Percentiles rank a stretch among this genome's conserved stretches.
Conservation (phyloP, 2,797 vertebrate genomes). For the Smutsia gigantea region DNA sequence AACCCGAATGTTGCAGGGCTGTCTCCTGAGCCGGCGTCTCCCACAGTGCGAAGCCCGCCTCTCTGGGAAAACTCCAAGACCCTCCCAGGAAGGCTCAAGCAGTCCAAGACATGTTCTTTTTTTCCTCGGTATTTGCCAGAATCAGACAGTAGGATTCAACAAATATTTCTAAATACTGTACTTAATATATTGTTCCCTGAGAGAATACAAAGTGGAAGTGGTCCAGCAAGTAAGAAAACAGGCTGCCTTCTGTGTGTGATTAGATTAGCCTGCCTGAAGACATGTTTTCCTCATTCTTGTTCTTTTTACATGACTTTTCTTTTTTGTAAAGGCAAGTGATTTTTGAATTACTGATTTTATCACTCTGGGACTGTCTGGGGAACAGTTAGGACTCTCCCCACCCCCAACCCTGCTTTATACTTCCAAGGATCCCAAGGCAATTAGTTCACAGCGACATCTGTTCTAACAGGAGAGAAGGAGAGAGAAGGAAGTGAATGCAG, state of each 20-base stretch:
- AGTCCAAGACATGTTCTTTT: conserved; percentile 75
- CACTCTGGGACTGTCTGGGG: background rate
- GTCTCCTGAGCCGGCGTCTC: conserved; percentile 64
- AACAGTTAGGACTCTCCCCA: background rate
- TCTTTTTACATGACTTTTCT: conserved; percentile 41
- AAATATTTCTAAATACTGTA: conserved; percentile 79
- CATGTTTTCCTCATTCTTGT: conserved; percentile 50
- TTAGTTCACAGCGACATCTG: background rate
- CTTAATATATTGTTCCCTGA: conserved; percentile 79
- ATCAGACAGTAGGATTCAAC: conserved; percentile 82
- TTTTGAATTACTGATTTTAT: conserved; percentile 69
- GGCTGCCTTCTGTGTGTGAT: conserved; percentile 68
- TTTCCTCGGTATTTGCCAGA: conserved; percentile 79
- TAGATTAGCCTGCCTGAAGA: conserved; percentile 74
- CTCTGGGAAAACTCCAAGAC: conserved; percentile 71
- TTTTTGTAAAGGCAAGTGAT: conserved; percentile 43
- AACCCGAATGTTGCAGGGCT: conserved; percentile 22
- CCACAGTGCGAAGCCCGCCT: conserved; percentile 70
- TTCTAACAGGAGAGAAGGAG: background rate
- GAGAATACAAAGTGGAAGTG: conserved; percentile 74
- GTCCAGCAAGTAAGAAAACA: conserved; percentile 69
- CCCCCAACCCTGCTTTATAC: background rate
- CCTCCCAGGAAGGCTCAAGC: conserved; percentile 66
- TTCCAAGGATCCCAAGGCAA: background rate
- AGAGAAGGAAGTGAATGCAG: background rate